Conservation (phyloP, 1,140 invertebrate genomes). For the Venustaconcha ellipsiformis region DNA sequence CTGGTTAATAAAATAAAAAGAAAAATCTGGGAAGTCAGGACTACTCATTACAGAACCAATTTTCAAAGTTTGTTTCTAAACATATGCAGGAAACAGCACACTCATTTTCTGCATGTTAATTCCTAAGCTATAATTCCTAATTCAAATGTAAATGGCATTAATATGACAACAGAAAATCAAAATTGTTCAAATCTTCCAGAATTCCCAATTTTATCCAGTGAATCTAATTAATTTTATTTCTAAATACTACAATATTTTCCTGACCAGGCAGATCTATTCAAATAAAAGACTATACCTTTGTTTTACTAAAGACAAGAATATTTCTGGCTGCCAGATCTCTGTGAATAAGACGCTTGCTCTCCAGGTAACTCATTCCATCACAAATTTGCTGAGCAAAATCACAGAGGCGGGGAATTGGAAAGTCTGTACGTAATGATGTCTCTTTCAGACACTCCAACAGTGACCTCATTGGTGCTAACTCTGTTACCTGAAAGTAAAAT, state of each 20-base stretch:
- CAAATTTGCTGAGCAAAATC: conserved; percentile 95
- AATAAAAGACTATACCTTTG: conserved; percentile 75
- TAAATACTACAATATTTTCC: not conserved
- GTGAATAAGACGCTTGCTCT: conserved; percentile 94
- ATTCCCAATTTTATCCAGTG: not conserved
- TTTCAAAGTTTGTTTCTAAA: too few species aligned
- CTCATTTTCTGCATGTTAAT: too few species aligned
- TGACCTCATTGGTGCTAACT: conserved; percentile 93
- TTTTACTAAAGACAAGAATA: conserved; percentile 95
- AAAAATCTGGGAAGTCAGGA: too few species aligned
- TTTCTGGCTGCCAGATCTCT: conserved; percentile 95
- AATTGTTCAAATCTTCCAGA: too few species aligned
- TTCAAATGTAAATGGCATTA: too few species aligned
- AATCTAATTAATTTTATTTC: not conserved
- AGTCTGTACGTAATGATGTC: conserved; percentile 85
- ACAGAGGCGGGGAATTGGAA: conserved; percentile 78
- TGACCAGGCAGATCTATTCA: not conserved
- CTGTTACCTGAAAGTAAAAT: conserved; percentile 80
- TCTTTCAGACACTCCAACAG: conserved; percentile 96
- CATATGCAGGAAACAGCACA: too few species aligned
- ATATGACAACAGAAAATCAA: too few species aligned
- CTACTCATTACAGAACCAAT: too few species aligned
- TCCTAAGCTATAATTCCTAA: too few species aligned
- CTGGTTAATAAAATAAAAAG: too few species aligned
- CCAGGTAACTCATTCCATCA: conserved; percentile 96